A percentile compares a stretch with the other conserved stretches of the same genome.
Conservation (phyloP, 1,140 invertebrate species). For the Heliconius eleuchia region DNA sequence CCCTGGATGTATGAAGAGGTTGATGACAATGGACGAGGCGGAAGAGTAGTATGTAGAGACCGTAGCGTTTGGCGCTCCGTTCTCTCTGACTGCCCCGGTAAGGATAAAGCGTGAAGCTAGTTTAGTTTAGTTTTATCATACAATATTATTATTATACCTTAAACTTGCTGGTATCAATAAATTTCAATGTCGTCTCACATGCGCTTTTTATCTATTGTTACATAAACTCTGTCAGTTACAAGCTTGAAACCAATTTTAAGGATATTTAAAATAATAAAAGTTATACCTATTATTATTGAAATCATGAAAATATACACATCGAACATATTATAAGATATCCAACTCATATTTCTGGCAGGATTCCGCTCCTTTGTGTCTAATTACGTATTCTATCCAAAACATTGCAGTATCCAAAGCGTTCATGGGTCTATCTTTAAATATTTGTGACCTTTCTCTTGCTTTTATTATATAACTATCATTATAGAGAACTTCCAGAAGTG, state of each 20-base stretch:
- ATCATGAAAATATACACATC: constrained; percentile 76
- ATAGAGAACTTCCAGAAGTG: constrained; percentile 54
- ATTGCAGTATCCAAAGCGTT: constrained; percentile 81
- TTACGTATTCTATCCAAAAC: constrained; percentile 85
- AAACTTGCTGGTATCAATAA: no score
- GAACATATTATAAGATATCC: constrained; percentile 83
- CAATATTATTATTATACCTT: no score
- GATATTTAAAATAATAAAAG: not conserved
- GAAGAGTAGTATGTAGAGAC: no score
- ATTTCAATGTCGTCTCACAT: not conserved
- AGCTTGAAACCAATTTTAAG: not conserved
- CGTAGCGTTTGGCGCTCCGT: no score
- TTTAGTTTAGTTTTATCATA: no score
- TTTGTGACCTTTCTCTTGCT: constrained; percentile 68
- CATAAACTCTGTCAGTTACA: not conserved
- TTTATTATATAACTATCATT: constrained; percentile 57
- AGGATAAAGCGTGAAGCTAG: no score
- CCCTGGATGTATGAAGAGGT: no score
- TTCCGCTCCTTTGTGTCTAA: constrained; percentile 79
- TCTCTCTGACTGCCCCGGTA: no score
- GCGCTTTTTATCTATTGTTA: not conserved
- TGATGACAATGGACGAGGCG: no score
- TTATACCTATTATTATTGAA: not conserved
- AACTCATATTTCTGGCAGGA: constrained; percentile 81
- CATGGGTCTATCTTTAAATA: constrained; percentile 82